phyloP scores from a whole-genome alignment of 2,888 invertebrate genomes.

The Melipona beecheii region DNA sequence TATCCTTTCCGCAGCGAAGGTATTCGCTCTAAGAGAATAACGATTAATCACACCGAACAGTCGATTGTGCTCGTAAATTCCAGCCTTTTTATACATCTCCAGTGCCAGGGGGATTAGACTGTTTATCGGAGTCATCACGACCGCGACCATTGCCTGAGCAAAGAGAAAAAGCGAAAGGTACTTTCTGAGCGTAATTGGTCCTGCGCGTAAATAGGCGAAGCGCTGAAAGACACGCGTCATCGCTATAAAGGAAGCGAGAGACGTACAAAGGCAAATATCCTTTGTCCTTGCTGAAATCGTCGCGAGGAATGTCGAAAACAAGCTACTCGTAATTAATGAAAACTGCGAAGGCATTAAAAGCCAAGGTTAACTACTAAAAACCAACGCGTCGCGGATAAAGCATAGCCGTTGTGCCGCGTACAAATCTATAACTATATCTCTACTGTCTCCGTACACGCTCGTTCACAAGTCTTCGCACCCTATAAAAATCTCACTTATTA shows the following conservation, averaged over 20 bases:
- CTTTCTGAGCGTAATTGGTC: not conserved
- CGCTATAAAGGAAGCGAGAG: conserved; percentile 45
- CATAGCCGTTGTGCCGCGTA: conserved; percentile 11
- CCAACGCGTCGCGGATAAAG: conserved; percentile 12
- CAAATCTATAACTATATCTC: conserved; percentile 28
- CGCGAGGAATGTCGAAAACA: conserved; percentile 61
- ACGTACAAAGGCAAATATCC: conserved; percentile 48
- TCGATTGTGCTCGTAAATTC: conserved; percentile 87
- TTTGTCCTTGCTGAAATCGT: conserved; percentile 52
- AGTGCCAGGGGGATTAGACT: conserved; percentile 89
- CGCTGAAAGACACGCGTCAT: conserved; percentile 3
- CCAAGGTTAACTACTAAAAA: conserved; percentile 58
- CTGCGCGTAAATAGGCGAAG: not conserved
- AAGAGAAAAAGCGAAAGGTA: not conserved
- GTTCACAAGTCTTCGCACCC: not conserved
- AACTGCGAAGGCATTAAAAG: conserved; percentile 63
- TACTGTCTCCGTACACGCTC: conserved; percentile 5
- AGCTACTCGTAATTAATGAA: conserved; percentile 61
- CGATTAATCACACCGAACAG: conserved; percentile 91
- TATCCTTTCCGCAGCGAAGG: conserved; percentile 89
- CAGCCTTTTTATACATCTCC: conserved; percentile 88
- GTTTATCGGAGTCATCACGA: conserved; percentile 87
- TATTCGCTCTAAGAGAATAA: conserved; percentile 90
- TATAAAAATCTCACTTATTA: not conserved
- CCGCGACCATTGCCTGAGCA: conserved; percentile 83